phyloP scores from a whole-genome alignment of 2,888 invertebrate species.

The Nipponacmea schrenckii region DNA sequence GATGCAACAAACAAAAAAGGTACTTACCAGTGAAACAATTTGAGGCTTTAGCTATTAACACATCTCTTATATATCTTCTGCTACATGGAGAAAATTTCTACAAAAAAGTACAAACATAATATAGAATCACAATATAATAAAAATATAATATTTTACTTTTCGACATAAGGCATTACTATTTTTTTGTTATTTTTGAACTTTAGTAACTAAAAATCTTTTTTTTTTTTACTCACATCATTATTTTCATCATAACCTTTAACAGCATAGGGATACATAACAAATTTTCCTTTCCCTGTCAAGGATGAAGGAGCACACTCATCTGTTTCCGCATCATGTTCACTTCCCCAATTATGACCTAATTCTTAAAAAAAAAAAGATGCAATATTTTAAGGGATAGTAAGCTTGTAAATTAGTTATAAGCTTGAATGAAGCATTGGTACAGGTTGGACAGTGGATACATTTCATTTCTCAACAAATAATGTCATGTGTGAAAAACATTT shows the following conservation, averaged over 20 bases:
- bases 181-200: too few species aligned
- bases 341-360: constrained; percentile 96
- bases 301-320: constrained; percentile 95
- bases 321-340: constrained; percentile 96
- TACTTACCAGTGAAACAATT: constrained; percentile 66
- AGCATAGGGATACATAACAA: constrained; percentile 69
- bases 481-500: too few species aligned
- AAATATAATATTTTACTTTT: too few species aligned
- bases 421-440: too few species aligned
- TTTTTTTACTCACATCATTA: constrained; percentile 86
- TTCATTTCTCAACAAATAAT: too few species aligned
- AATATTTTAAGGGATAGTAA: too few species aligned
- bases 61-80: constrained; percentile 89
- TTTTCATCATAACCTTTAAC: constrained; percentile 88
- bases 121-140: too few species aligned
- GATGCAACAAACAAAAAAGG: background rate
- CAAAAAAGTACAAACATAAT: constrained; percentile 45
- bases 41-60: constrained; percentile 88
- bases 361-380: constrained; percentile 2
- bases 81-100: constrained; percentile 96
- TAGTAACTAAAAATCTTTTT: too few species aligned
- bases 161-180: too few species aligned
- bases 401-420: too few species aligned
- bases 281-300: constrained; percentile 88
- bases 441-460: too few species aligned